These are phyloP conservation scores for Neodon shergylaensis DNA, from an alignment of 2,113 vertebrate species.

Conservation along the genomic window DNA sequence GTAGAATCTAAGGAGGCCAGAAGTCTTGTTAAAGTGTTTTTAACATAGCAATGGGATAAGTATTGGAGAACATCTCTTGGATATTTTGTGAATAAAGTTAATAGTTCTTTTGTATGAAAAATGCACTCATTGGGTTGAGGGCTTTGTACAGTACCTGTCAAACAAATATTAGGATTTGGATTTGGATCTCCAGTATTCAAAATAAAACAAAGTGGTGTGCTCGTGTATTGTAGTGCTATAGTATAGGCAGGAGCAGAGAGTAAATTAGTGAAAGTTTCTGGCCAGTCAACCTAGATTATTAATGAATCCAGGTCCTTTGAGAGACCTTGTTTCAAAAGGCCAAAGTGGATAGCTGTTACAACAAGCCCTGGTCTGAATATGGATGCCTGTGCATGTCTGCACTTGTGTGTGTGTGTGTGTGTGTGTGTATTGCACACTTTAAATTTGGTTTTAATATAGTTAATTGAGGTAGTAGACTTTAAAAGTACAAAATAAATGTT, in stretches of 20 bases:
- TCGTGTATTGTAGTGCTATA: neutral
- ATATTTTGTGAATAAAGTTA: neutral
- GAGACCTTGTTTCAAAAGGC: neutral
- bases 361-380: neutral
- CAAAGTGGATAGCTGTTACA: neutral
- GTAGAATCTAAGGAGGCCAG: too few relatives aligned
- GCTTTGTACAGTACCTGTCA: neutral
- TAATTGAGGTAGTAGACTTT: neutral
- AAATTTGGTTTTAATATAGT: neutral
- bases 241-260: neutral
- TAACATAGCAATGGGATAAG: neutral
- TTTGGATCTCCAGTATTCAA: neutral
- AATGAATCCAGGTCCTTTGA: neutral
- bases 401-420: neutral
- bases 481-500: neutral
- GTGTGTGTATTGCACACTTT: too few relatives aligned
- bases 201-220: too few relatives aligned
- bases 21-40: neutral
- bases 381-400: neutral
- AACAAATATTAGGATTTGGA: neutral
- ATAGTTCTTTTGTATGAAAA: neutral
- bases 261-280: too few relatives aligned
- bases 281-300: neutral
- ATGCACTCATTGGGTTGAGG: neutral
- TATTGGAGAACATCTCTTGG: neutral